Evolutionary conservation across 2,888 invertebrate genomes (phyloP), one percentile per base, ranked within the genome.

Genomic region (Andrena praecox): DNA sequence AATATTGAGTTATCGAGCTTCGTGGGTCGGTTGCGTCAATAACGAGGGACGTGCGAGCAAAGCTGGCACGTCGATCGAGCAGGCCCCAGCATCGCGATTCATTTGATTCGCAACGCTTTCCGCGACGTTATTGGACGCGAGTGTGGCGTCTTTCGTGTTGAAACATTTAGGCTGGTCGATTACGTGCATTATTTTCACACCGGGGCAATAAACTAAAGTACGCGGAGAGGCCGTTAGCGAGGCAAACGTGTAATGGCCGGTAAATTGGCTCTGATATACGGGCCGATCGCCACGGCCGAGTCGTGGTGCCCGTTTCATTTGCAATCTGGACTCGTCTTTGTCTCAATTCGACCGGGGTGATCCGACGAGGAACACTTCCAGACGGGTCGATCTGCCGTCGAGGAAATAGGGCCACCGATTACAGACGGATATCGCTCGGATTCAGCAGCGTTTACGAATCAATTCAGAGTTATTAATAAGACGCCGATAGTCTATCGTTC

Each of bases 261-360:
- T 87, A 85, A 87, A 87, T 87, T 87, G 82, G 80, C 67, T 80
- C 59, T 80, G 81, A 85, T 86, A 72, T 85, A 82, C 82, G 67
- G 67, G 59, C 63, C 70, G 73, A 31, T 77, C 79, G 79, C 63
- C 67, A 59, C 63, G n/a, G 50, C 67, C 70, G 80, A 73, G 78
- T 69, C 85, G 60, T 52, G 80, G 74, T 76, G 59, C 78, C 69
- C 52, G 84, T 74, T 77, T 72, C 80, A 71, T 79, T 78, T 69
- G 79, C 84, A 84, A 86, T 81, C 81, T 75, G 72, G 72, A 42
- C 77, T 75, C 73, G 73, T 81, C 79, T 86, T 81, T 74, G 77
- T 77, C 71, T 71, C 59, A 62, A 79, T 82, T 86, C 78, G 72
- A 52, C 16, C 8, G 35, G 42, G 70, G 20, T 31, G 56, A 80